Conservation (phyloP, 2,797 vertebrate species). For the Enteromius unitaeniatus region DNA sequence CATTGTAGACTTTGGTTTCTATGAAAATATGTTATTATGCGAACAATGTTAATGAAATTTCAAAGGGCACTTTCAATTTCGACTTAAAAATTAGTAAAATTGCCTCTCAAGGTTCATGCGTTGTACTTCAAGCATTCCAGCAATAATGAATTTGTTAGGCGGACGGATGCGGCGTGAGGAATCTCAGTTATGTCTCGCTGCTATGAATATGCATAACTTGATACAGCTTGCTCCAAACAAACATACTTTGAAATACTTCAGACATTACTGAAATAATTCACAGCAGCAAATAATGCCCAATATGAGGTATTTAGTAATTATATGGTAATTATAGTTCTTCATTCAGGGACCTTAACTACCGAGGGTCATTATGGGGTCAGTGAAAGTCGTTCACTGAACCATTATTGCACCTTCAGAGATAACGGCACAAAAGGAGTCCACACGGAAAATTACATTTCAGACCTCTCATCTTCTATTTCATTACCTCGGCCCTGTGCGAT, state of each 20-base stretch:
- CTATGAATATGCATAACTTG: conserved; percentile 69
- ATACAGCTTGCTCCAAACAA: conserved; percentile 62
- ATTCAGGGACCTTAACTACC: conserved; percentile 80
- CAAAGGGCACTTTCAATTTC: conserved; percentile 14
- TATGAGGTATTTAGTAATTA: conserved; percentile 80
- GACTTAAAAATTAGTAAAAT: conserved; percentile 35
- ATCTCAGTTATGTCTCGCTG: conserved; percentile 69
- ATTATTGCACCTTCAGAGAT: conserved; percentile 84
- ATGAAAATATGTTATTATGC: conserved; percentile 44
- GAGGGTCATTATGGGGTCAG: conserved; percentile 80
- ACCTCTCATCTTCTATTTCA: conserved; percentile 84
- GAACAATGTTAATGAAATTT: conserved; percentile 43
- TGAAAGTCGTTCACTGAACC: conserved; percentile 83
- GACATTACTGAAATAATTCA: conserved; percentile 75
- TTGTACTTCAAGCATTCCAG: conserved; percentile 58
- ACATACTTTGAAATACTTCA: conserved; percentile 71
- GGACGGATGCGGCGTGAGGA: conserved; percentile 64
- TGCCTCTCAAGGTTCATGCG: conserved; percentile 65
- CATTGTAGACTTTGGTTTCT: conserved; percentile 20
- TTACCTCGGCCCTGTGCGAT: conserved; percentile 80
- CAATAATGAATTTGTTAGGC: conserved; percentile 73
- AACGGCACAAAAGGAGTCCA: conserved; percentile 83
- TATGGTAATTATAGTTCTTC: conserved; percentile 81
- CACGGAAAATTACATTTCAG: conserved; percentile 85
- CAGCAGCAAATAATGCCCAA: conserved; percentile 71